phyloP scores from a whole-genome alignment of 2,113 vertebrate genomes.

The Xenus cinereus region DNA sequence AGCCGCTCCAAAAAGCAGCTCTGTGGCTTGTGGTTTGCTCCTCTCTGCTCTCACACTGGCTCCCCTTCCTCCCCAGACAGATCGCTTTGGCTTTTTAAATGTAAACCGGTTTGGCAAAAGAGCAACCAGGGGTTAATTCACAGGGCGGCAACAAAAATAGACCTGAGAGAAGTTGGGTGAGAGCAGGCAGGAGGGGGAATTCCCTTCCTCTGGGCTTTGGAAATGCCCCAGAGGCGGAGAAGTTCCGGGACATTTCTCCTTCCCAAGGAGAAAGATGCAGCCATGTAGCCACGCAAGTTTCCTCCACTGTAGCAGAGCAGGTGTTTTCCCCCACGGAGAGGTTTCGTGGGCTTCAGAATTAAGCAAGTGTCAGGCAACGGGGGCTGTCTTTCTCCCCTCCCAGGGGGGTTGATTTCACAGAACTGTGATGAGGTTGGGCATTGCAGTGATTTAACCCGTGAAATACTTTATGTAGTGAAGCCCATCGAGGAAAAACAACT shows the following conservation, averaged over 20 bases:
- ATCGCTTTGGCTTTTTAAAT: neutral
- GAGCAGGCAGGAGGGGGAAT: neutral
- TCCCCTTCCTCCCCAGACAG: neutral
- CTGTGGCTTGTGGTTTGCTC: neutral
- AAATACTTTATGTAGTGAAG: neutral
- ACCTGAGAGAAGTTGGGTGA: neutral
- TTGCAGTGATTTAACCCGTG: neutral
- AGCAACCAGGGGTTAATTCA: neutral
- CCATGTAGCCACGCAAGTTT: neutral
- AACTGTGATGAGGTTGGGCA: neutral
- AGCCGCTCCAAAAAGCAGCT: neutral
- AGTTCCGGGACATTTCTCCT: neutral
- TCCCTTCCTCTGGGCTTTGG: neutral
- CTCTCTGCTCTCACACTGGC: neutral
- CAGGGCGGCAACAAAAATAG: neutral
- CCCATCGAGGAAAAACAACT: neutral
- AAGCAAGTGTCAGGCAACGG: neutral
- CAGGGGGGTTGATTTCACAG: neutral
- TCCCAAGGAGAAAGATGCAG: neutral
- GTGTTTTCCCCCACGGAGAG: neutral
- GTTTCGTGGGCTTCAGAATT: neutral
- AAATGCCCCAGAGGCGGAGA: neutral
- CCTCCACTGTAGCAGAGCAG: neutral
- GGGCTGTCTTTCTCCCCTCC: neutral
- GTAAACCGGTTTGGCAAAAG: neutral